A percentile compares a stretch with the other conserved stretches of the same genome.
Evolutionary conservation across 2,888 invertebrate species (phyloP).

Genomic region (Conus canariensis): DNA sequence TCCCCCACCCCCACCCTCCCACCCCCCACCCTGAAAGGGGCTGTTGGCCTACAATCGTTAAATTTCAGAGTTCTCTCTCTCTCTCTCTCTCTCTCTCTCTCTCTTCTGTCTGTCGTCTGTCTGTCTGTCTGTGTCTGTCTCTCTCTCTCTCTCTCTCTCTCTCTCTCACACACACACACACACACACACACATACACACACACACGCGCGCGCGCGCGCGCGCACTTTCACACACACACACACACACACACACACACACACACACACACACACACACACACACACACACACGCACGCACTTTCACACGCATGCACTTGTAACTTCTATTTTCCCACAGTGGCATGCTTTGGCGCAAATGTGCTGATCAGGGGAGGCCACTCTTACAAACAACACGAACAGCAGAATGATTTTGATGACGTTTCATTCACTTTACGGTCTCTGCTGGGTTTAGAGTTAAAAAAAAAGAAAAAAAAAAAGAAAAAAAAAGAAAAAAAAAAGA

Average conservation of each 20-base stretch:
- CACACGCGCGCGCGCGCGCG: background rate
- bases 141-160: background rate
- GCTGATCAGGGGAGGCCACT: too few species aligned
- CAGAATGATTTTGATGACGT: too few species aligned
- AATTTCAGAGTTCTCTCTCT: background rate
- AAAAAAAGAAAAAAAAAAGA: too few species aligned
- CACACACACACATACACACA: conserved; percentile 17
- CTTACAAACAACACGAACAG: too few species aligned
- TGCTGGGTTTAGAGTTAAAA: too few species aligned
- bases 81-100: background rate
- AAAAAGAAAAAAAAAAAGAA: too few species aligned
- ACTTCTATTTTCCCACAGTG: too few species aligned
- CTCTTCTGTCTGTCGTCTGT: background rate
- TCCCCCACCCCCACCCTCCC: too few species aligned
- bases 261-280: background rate
- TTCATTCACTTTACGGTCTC: too few species aligned
- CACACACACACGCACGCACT: background rate
- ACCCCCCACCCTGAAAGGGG: too few species aligned
- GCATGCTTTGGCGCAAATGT: too few species aligned
- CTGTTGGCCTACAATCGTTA: too few species aligned
- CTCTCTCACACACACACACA: background rate
- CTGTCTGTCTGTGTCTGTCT: background rate
- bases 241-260: conserved; percentile 25
- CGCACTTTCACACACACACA: background rate
- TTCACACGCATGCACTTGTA: background rate